Evolutionary conservation across 2,888 invertebrate genomes (phyloP).

Genomic region (Leucozona laternaria): DNA sequence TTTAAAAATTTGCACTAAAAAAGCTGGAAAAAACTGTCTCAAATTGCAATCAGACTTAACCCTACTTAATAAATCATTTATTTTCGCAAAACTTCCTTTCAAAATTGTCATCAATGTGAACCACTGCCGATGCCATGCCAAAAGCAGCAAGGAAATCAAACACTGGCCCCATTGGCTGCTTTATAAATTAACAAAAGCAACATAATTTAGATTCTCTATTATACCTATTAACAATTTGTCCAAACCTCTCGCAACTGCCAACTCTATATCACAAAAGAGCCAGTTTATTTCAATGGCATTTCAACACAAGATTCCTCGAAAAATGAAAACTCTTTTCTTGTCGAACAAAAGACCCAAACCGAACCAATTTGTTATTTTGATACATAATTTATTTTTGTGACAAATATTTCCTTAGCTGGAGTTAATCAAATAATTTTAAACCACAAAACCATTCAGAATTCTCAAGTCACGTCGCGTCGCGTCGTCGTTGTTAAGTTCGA

Average conservation of each 20-base stretch:
- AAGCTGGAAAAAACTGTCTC: neutral
- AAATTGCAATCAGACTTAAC: neutral
- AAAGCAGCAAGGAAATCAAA: constrained; percentile 1
- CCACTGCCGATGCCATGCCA: neutral
- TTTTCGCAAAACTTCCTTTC: neutral
- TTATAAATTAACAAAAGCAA: constrained; percentile 13
- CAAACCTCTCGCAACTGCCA: neutral
- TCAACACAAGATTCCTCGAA: constrained; percentile 20
- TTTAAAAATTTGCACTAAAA: neutral
- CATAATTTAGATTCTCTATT: constrained; percentile 18
- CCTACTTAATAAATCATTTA: neutral
- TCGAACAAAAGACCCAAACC: constrained; percentile 50
- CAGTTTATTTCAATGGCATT: constrained; percentile 1
- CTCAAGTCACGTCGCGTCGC: constrained; percentile 53
- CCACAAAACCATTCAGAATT: constrained; percentile 53
- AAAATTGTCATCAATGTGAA: neutral
- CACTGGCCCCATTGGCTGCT: neutral
- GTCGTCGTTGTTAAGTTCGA: neutral
- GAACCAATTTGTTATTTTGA: constrained; percentile 56
- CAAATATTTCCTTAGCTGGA: constrained; percentile 52
- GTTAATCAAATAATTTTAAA: constrained; percentile 58
- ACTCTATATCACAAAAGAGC: constrained; percentile 1
- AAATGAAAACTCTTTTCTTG: constrained; percentile 26
- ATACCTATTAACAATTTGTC: neutral
- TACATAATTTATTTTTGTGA: constrained; percentile 63